Conservation (phyloP, 2,888 invertebrate genomes). For the Harpalus rufipes region DNA sequence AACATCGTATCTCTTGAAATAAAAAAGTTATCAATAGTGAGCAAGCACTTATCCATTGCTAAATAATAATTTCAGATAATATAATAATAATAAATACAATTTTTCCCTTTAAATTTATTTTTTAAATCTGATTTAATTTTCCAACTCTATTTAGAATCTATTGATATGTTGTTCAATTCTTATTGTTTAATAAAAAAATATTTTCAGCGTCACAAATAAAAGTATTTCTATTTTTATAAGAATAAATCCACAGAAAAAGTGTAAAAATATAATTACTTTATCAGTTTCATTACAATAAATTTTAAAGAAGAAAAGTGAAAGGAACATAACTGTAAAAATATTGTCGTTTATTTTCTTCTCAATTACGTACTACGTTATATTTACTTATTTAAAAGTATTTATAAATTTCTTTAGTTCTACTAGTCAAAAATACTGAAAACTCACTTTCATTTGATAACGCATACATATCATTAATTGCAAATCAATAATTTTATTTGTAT, state of each 20-base stretch:
- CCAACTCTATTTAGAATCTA: too few relatives aligned
- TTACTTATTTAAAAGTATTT: neutral
- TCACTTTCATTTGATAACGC: neutral
- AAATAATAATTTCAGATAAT: too few relatives aligned
- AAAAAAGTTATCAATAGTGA: too few relatives aligned
- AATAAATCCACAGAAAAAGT: neutral
- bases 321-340: neutral
- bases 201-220: too few relatives aligned
- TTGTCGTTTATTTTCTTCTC: neutral
- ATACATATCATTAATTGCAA: neutral
- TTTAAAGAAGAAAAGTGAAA: constrained; percentile 2
- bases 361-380: neutral
- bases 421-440: neutral
- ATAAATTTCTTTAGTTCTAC: neutral
- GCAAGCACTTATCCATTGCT: too few relatives aligned
- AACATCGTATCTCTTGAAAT: too few relatives aligned
- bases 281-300: neutral
- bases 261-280: neutral
- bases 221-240: too few relatives aligned
- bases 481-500: neutral
- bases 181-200: too few relatives aligned
- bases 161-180: too few relatives aligned
- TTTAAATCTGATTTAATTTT: too few relatives aligned
- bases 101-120: too few relatives aligned
- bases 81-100: too few relatives aligned